Evolutionary conservation across 1,140 invertebrate species (phyloP).

Genomic region (Drosophila jambulina): DNA sequence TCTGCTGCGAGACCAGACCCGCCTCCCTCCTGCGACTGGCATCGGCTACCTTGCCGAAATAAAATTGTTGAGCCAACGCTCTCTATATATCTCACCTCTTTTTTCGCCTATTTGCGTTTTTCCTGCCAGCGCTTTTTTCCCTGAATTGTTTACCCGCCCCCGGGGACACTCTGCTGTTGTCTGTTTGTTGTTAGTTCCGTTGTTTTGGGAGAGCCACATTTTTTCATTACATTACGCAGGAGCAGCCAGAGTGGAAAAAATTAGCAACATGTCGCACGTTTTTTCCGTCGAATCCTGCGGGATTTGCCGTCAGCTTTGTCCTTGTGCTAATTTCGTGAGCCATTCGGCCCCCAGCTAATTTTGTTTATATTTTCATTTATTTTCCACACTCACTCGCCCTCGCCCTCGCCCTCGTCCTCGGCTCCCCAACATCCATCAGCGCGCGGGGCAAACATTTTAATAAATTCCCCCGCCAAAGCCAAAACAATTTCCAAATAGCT

Average conservation of each 20-base stretch:
- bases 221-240: constrained; percentile 66
- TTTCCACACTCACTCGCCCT: constrained; percentile 22
- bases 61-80: constrained; percentile 65
- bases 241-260: constrained; percentile 50
- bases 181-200: constrained; percentile 49
- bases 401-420: constrained; percentile 5
- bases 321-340: constrained; percentile 71
- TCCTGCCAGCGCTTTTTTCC: constrained; percentile 26
- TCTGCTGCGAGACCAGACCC: constrained; percentile 24
- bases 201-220: constrained; percentile 48
- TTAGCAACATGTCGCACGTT: constrained; percentile 65
- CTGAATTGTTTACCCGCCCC: constrained; percentile 62
- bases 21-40: neutral
- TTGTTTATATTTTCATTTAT: constrained; percentile 76
- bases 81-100: constrained; percentile 30
- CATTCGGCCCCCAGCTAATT: constrained; percentile 52
- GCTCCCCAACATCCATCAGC: constrained; percentile 48
- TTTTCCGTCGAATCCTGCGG: constrained; percentile 52
- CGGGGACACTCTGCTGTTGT: constrained; percentile 56
- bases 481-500: constrained; percentile 63
- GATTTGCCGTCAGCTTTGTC: constrained; percentile 50
- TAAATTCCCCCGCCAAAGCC: constrained; percentile 57
- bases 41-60: constrained; percentile 50
- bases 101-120: constrained; percentile 19
- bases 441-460: constrained; percentile 66